phyloP scores from a whole-genome alignment of 2,797 vertebrate genomes.

The Novumbra hubbsi region DNA sequence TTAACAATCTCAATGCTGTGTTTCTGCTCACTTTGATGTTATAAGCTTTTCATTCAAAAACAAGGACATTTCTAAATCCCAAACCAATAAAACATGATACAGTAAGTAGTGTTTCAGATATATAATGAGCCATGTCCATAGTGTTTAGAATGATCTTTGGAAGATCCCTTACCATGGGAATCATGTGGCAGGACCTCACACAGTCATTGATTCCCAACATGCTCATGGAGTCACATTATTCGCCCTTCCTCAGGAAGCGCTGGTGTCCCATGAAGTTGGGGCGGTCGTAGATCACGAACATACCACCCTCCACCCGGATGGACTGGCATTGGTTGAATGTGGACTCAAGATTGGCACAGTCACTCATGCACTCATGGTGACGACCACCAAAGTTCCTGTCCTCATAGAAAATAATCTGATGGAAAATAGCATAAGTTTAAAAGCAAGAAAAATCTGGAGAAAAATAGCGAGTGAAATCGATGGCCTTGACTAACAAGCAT shows the following conservation, averaged over 20 bases:
- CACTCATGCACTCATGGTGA: constrained; percentile 43
- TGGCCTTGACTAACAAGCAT: not conserved
- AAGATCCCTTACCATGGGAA: constrained; percentile 22
- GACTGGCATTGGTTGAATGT: constrained; percentile 47
- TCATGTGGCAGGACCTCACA: constrained; percentile 35
- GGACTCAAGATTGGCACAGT: constrained; percentile 45
- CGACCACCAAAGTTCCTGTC: constrained; percentile 39
- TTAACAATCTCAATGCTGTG: too few species aligned
- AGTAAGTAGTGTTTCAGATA: not conserved
- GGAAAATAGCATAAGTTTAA: not conserved
- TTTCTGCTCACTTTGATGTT: too few species aligned
- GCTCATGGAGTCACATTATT: constrained; percentile 35
- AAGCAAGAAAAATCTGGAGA: constrained; percentile 35
- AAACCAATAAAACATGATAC: not conserved
- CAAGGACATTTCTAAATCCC: too few species aligned
- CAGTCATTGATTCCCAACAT: constrained; percentile 33
- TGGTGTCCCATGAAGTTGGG: constrained; percentile 27
- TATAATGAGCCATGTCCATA: not conserved
- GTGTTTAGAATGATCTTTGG: not conserved
- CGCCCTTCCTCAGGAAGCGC: constrained; percentile 25
- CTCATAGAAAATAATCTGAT: constrained; percentile 53
- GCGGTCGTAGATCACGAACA: constrained; percentile 24
- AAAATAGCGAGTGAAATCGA: not conserved
- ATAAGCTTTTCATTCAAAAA: too few species aligned
- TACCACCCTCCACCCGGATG: constrained; percentile 33